phyloP scores from a whole-genome alignment of 2,888 invertebrate genomes.

The Trimorus sp. region DNA sequence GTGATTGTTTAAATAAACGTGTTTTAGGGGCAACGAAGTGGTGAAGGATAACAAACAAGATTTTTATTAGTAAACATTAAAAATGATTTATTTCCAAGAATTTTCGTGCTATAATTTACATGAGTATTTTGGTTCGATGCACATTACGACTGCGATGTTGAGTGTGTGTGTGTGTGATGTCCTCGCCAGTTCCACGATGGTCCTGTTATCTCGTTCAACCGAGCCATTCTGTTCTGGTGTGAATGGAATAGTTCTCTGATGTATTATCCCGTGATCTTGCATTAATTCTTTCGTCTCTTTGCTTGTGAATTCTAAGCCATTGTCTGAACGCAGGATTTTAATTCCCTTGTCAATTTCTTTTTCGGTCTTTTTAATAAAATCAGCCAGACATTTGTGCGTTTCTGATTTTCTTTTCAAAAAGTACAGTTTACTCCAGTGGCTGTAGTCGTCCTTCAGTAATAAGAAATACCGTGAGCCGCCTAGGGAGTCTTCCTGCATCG shows the following conservation, averaged over 20 bases:
- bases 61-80: slow-evolving; percentile 75
- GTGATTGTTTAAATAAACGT: too few species aligned
- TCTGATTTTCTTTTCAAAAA: slow-evolving; percentile 52
- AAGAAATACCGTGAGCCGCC: slow-evolving; percentile 44
- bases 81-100: slow-evolving; percentile 76
- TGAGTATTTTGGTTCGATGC: slow-evolving; percentile 72
- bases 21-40: too few species aligned
- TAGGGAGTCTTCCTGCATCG: slow-evolving; percentile 49
- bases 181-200: slow-evolving; percentile 39
- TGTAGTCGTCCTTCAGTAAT: slow-evolving; percentile 17
- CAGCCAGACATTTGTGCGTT: slow-evolving; percentile 12
- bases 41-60: slow-evolving; percentile 11
- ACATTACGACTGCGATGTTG: slow-evolving; percentile 68
- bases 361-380: slow-evolving; percentile 30
- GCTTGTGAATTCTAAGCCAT: slow-evolving; percentile 60
- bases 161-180: slow-evolving; percentile 34
- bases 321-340: slow-evolving; percentile 50
- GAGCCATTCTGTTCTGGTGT: slow-evolving; percentile 61
- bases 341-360: too few species aligned
- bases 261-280: slow-evolving; percentile 32
- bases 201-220: slow-evolving; percentile 61
- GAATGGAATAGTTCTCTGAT: slow-evolving; percentile 52
- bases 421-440: slow-evolving; percentile 22
- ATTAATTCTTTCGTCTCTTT: slow-evolving; percentile 35
- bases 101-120: slow-evolving; percentile 72